Evolutionary conservation across 2,888 invertebrate species (phyloP).

Genomic region (Kryphioiulus occultus): DNA sequence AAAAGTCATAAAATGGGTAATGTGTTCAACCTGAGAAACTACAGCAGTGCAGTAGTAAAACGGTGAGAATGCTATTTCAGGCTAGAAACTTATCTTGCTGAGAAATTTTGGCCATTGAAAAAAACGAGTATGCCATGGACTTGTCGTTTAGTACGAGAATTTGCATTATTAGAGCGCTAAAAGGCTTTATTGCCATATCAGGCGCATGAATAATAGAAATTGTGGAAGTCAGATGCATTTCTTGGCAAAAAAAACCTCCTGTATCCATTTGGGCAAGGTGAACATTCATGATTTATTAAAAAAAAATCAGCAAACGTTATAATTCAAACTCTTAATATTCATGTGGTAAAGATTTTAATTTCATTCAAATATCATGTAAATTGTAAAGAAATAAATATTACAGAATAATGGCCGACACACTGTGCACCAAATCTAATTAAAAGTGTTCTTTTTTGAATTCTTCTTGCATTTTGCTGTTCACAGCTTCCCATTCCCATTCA

Average conservation of each 20-base stretch:
- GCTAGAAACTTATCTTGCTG: conserved; percentile 2
- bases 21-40: conserved; percentile 35
- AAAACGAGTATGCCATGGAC: background rate
- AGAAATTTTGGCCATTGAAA: background rate
- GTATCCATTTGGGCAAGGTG: background rate
- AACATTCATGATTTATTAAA: background rate
- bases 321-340: background rate
- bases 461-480: conserved; percentile 39
- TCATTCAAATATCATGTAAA: background rate
- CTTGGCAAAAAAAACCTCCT: background rate
- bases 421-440: background rate
- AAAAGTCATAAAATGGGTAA: conserved; percentile 31
- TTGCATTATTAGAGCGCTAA: background rate
- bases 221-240: background rate
- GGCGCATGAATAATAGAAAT: conserved; percentile 1
- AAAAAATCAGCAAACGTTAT: background rate
- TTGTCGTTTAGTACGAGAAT: background rate
- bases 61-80: background rate
- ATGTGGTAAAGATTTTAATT: background rate
- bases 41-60: background rate
- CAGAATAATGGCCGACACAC: no score
- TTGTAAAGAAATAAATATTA: no score
- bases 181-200: background rate
- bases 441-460: conserved; percentile 9
- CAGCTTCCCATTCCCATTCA: conserved; percentile 24